Evolutionary conservation across 2,113 vertebrate species (phyloP).

Genomic region (Carassius gibelio): DNA sequence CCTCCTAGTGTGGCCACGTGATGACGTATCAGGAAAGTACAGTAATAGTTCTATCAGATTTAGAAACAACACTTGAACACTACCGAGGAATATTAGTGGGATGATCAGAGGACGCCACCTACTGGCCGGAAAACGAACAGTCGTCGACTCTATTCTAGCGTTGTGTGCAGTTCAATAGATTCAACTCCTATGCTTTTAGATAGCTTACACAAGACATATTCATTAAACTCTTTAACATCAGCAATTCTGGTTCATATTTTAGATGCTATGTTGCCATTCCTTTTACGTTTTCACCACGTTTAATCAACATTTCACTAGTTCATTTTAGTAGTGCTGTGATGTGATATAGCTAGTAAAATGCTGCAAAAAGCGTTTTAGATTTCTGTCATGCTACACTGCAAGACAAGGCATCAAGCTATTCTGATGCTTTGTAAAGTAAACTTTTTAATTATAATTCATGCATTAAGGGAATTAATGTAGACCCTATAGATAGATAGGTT

Average conservation of each 20-base stretch:
- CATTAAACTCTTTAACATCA: not conserved
- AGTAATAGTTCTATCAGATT: not conserved
- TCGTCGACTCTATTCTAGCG: not conserved
- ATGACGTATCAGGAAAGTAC: not conserved
- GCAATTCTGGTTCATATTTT: not conserved
- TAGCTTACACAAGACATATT: not conserved
- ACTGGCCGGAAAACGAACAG: not conserved
- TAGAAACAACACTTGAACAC: not conserved
- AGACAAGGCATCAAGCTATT: not conserved
- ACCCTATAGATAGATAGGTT: too few relatives aligned
- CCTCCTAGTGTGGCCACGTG: not conserved
- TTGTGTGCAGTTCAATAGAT: not conserved
- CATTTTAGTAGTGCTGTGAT: not conserved
- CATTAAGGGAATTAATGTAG: too few relatives aligned
- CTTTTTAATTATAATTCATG: not conserved
- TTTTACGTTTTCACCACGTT: not conserved
- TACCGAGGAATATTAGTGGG: too few relatives aligned
- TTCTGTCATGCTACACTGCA: not conserved
- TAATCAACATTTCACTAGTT: not conserved
- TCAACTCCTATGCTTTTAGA: not conserved
- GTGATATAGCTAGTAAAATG: not conserved
- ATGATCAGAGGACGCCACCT: not conserved
- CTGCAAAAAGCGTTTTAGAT: too few relatives aligned
- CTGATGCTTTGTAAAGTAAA: not conserved
- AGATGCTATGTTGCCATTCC: not conserved